These are phyloP conservation scores for Dendronephthya gigantea DNA, from an alignment of 64 coral and sea anemone species.

Conservation along the genomic window DNA sequence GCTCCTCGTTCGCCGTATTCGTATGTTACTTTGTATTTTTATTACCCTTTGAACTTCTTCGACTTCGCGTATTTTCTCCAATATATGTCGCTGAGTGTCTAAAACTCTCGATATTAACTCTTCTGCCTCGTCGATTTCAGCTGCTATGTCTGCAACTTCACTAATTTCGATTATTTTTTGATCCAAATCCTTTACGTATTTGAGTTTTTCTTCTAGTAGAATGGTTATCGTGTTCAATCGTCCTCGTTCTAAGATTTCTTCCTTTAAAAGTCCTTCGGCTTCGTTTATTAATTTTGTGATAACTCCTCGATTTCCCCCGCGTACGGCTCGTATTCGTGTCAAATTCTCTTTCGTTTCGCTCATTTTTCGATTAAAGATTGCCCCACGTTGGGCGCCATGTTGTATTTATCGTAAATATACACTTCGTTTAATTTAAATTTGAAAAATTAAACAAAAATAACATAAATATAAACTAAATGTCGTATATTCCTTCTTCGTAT, in stretches of 20 bases:
- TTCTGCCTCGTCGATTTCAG: constrained; percentile 37
- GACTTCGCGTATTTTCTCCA: not conserved
- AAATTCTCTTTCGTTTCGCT: not conserved
- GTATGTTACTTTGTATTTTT: not conserved
- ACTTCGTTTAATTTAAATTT: no score
- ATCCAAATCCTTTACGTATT: constrained; percentile 29
- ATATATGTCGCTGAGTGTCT: constrained; percentile 15
- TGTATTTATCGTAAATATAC: not conserved
- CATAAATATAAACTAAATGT: no score
- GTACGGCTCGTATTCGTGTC: constrained; percentile 8
- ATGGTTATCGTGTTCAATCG: constrained; percentile 33
- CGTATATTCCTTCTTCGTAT: no score
- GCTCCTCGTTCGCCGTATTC: not conserved
- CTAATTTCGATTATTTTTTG: constrained; percentile 39
- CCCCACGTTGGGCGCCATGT: constrained; percentile 34
- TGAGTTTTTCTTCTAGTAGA: constrained; percentile 32
- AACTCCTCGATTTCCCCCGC: constrained; percentile 40
- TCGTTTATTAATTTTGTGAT: constrained; percentile 34
- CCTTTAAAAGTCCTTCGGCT: constrained; percentile 15
- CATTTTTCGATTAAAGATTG: not conserved
- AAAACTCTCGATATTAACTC: constrained; percentile 38
- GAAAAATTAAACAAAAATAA: no score
- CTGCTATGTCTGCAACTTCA: constrained; percentile 24
- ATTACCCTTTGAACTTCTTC: not conserved
- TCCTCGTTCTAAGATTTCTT: constrained; percentile 13